phyloP scores from a whole-genome alignment of 2,888 invertebrate genomes.

The Drosophila emarginata region DNA sequence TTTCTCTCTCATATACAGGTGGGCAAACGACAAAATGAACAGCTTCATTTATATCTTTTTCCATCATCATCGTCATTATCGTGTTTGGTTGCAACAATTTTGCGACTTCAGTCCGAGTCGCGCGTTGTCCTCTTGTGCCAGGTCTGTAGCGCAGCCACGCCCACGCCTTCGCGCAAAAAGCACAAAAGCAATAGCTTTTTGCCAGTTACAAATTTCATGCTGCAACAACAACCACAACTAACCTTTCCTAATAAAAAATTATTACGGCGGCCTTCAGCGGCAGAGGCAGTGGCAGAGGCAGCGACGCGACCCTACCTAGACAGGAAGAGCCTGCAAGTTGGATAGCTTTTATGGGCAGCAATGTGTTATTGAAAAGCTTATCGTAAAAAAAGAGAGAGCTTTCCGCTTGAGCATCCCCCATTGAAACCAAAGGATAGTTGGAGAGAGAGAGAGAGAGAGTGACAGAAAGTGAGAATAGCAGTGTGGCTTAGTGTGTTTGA shows the following conservation, averaged over 20 bases:
- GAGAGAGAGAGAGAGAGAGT: conserved; percentile 4
- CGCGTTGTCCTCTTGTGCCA: conserved; percentile 28
- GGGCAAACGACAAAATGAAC: conserved; percentile 39
- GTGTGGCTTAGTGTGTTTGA: background rate
- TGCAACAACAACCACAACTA: conserved; percentile 56
- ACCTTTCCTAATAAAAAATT: conserved; percentile 68
- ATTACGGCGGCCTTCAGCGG: conserved; percentile 65
- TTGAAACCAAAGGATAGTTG: conserved; percentile 13
- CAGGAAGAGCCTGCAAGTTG: conserved; percentile 48
- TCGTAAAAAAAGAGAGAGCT: conserved; percentile 43
- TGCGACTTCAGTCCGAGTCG: conserved; percentile 33
- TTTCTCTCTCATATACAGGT: conserved; percentile 19
- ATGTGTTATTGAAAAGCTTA: conserved; percentile 42
- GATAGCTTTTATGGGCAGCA: conserved; percentile 46
- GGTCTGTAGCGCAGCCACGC: conserved; percentile 47
- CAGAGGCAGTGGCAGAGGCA: conserved; percentile 20
- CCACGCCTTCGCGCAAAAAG: conserved; percentile 53
- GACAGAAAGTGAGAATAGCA: conserved; percentile 10
- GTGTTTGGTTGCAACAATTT: conserved; percentile 39
- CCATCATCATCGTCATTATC: background rate
- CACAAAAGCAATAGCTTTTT: conserved; percentile 59
- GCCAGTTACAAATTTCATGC: conserved; percentile 36
- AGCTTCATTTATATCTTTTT: conserved; percentile 40
- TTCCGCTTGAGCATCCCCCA: conserved; percentile 68
- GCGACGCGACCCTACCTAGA: conserved; percentile 14